These are phyloP conservation scores for Malurus splendens DNA, from an alignment of 2,797 vertebrate genomes.

Conservation along the genomic window DNA sequence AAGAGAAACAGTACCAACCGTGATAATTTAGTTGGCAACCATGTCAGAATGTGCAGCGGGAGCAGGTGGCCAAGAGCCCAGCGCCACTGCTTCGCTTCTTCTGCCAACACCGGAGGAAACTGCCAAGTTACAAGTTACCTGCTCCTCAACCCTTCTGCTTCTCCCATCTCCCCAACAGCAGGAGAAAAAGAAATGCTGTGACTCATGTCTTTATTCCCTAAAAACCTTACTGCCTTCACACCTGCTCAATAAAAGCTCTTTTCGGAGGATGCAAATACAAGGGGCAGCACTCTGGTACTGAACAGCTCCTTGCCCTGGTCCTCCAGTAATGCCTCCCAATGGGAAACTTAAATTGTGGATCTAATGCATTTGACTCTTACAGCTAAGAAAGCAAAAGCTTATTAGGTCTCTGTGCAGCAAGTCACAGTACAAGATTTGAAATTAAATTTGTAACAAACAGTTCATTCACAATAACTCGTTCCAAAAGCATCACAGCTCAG, in stretches of 20 bases:
- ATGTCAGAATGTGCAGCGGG: background rate
- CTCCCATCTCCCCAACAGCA: background rate
- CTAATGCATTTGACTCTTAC: rapidly evolving
- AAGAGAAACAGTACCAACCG: background rate
- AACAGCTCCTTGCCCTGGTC: background rate
- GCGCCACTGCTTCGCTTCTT: background rate
- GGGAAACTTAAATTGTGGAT: rapidly evolving
- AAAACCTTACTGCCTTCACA: background rate
- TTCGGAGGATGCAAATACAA: background rate
- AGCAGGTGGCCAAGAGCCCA: slow-evolving; percentile 17
- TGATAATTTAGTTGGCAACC: background rate
- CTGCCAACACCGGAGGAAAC: background rate
- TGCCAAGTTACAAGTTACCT: background rate
- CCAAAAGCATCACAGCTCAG: background rate
- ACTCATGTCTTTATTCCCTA: rapidly evolving
- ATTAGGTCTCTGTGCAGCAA: background rate
- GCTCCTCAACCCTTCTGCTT: background rate
- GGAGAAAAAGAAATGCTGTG: background rate
- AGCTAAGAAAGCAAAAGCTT: background rate
- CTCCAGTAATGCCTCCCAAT: rapidly evolving
- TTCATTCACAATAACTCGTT: background rate
- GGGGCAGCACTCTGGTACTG: background rate
- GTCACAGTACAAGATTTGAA: background rate
- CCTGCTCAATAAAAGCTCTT: background rate
- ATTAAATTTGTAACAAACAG: background rate